Evolutionary conservation across 2,113 vertebrate genomes (phyloP), one percentile per base, ranked within the genome.

Genomic region (Toxotes jaculatrix): DNA sequence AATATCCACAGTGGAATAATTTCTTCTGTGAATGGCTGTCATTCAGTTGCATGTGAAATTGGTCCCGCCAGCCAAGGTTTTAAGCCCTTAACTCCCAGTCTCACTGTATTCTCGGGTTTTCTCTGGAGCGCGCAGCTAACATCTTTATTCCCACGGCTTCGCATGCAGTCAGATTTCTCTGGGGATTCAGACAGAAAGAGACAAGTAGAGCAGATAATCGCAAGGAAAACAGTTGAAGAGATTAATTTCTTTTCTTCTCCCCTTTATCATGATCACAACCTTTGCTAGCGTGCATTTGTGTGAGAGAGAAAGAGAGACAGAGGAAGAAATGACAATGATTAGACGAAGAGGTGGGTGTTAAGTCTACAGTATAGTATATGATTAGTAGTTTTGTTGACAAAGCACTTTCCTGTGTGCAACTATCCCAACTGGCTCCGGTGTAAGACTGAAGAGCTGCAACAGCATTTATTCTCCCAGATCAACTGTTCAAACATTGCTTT

Each of bases 71-170:
- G 77, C 32, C 27, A 84, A 80, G 77, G 59, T 83, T 81, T 88
- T 79, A 89, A 85, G 77, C 74, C 80, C 77, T 87, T 79, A 83
- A 89, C 82, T 91, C 67, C 62, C 80, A 78, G 87, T 88, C 86
- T 89, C 62, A 73, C 82, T 65, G 73, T 81, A 43, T 67, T 40
- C 53, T 49, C n/a, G 9, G 75, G 70, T 90, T 83, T 70, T 74
- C 83, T 84, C 45, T 77, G 31, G 63, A 71, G 82, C 69, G 19
- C 66, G 77, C 75, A 19, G 82, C 86, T 63, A 82, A 83, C 79
- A 77, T 92, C 86, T 91, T 81, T 83, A 88, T 86, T 88, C 86
- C 84, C 40, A 36, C 8, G 12, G 77, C 76, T 80, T 86, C 36
- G 23, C 83, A 45, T 66, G 77, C 55, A 77, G 79, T 71, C 71